Base-by-base conservation (phyloP, 2,797 vertebrate species). In the Micromesistius poutassou region DNA sequence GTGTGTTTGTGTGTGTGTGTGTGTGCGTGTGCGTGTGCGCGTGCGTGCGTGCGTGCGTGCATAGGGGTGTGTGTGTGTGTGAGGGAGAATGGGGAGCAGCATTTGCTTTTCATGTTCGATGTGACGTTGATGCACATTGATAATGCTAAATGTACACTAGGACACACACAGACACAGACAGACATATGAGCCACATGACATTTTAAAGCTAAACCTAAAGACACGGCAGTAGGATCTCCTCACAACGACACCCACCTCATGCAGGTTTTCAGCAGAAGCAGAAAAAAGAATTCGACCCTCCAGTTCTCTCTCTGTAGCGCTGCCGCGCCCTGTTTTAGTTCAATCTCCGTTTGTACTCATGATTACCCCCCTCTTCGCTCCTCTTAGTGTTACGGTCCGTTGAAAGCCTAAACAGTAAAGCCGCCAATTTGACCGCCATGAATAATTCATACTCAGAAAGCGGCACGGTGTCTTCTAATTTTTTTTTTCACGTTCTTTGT, bases 401-500 rank as follows among this genome's bases (percentile, higher is more conserved):
- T 85, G 83, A 89, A 87, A 83, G 77, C 81, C 79, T 81, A 74
- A 75, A 81, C 71, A 79, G 80, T 68, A 80, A 79, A 88, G 82
- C 73, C 82, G 77, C 82, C 70, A 70, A 77, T 89, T 86, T 87
- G 71, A 73, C 79, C 25, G 2, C 30, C 73, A 87, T 90, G 85
- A 91, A 89, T 91, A 89, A 90, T 90, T 91, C 84, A 89, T 91
- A 40, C 84, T 79, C 77, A 82, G 83, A 84, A 84, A 81, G 78
- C 80, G 72, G 78, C 80, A 68, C 86, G 84, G 86, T 89, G 30
- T 28, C 36, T 25, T 72, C 8, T 22, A 28, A 28, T 33, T n/a
- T 46, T 16, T 50, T 19, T 40, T 50, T 19, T 74, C 30, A 46
- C 35, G 71, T 4, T 25, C 71, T 74, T 2, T 74, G 28, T 74